These are phyloP conservation scores for Stomatorhinus walkeri DNA, from an alignment of 2,797 vertebrate genomes.

Conservation along the genomic window DNA sequence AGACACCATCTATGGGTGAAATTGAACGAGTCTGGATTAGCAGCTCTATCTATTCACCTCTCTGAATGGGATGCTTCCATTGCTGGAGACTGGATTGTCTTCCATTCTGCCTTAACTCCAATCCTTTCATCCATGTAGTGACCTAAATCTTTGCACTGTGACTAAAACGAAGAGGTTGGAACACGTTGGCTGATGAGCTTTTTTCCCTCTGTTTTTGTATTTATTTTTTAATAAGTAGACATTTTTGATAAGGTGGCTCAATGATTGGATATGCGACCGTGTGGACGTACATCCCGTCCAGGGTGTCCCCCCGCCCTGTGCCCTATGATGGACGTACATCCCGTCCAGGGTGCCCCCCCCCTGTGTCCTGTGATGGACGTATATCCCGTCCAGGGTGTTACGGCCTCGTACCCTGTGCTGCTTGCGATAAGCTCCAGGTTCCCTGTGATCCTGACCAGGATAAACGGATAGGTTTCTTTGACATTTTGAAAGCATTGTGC, in stretches of 20 bases:
- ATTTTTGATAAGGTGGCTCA: not conserved
- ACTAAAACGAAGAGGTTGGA: conserved; percentile 32
- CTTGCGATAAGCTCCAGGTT: not conserved
- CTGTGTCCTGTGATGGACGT: not conserved
- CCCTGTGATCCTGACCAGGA: not conserved
- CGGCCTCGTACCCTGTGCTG: not conserved
- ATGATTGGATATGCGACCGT: not conserved
- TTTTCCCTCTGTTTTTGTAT: not conserved
- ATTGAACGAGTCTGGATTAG: conserved; percentile 47
- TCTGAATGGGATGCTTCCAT: conserved; percentile 31
- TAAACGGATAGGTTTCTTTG: not conserved
- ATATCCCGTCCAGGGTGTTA: not conserved
- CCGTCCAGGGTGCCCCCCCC: too few relatives aligned
- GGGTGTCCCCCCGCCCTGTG: too few relatives aligned
- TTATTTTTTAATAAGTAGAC: conserved; percentile 8
- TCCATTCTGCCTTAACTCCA: conserved; percentile 27
- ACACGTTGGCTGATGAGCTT: conserved; percentile 22
- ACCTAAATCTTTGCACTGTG: conserved; percentile 25
- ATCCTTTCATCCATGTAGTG: conserved; percentile 32
- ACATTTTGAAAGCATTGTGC: not conserved
- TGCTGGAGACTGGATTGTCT: conserved; percentile 41
- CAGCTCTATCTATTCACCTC: conserved; percentile 36
- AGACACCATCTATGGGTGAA: conserved; percentile 30
- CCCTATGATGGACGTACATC: not conserved
- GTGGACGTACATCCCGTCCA: not conserved